These are phyloP conservation scores for Lathamus discolor DNA, from an alignment of 2,113 vertebrate species.

Conservation along the genomic window DNA sequence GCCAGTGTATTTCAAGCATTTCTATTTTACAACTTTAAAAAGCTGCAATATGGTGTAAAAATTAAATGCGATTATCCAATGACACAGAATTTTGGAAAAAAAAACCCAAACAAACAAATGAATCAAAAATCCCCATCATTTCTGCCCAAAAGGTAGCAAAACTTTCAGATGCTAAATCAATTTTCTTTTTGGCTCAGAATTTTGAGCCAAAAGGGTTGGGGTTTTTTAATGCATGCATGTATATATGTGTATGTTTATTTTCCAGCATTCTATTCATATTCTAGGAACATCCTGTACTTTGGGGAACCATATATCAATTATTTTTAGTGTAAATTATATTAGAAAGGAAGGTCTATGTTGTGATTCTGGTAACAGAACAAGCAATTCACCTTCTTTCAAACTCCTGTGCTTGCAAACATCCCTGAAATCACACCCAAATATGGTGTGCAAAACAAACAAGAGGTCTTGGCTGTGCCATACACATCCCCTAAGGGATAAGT, in stretches of 20 bases:
- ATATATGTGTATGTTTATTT: background rate
- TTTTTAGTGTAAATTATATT: background rate
- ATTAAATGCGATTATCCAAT: background rate
- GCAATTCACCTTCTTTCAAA: background rate
- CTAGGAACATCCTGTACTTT: background rate
- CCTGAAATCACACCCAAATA: background rate
- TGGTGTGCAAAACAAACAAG: accelerated
- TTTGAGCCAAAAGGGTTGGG: background rate
- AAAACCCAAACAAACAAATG: background rate
- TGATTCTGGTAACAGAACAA: background rate
- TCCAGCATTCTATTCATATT: background rate
- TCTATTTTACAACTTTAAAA: background rate
- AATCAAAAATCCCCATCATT: background rate
- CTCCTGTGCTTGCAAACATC: background rate
- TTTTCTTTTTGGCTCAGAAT: background rate
- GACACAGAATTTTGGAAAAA: background rate
- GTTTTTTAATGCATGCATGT: background rate
- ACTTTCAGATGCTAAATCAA: background rate
- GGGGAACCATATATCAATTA: background rate
- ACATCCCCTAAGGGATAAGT: accelerated
- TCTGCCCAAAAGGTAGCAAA: background rate
- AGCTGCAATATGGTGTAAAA: background rate
- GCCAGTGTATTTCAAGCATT: background rate
- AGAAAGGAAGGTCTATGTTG: background rate
- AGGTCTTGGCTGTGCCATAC: background rate